Evolutionary conservation across 2,797 vertebrate species (phyloP), one percentile per base, ranked within the genome.

Genomic region (Leptoclinus maculatus): DNA sequence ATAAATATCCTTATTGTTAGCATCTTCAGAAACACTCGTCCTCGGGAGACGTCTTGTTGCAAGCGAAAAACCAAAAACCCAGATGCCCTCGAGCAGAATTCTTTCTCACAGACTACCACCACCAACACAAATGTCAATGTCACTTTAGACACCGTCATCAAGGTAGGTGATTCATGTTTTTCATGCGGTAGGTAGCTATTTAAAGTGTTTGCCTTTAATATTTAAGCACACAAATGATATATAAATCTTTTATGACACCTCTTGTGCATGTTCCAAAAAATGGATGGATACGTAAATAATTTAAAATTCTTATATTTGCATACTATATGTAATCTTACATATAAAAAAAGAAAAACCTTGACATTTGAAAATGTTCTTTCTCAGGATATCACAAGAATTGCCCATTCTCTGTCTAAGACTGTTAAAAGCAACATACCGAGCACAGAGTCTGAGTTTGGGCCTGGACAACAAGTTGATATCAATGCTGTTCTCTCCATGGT

Each of bases 1-100:
- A 93, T 99, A 87, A 99, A 99, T 85, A 92, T 99, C 76, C 93
- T 99, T 63, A 99, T 99, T 7, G 96, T 99, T 54, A 96, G 96
- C 80, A 95, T 99, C 92, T 98, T 99, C 94, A 95, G 97, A 88
- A 96, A 96, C 47, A 69, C 88, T 41, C 90, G 84, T 23, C 89
- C 90, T 8, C 25, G 79, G 64, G 86, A 92, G 63, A 71, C 16
- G 1, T 90, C 74, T 8, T 91, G 92, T 57, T 87, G 89, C 53
- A 81, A 39, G 41, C 62, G 83, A 62, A 95, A 94, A 65, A 53
- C 29, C 25, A 80, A 92, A 68, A 95, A 94, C 41, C 12, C 62
- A 17, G 87, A 91, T 43, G 6, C 38, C 3, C 34, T 29, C 54
- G 91, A 91, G 8, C 70, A 81, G 1, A 83, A 89, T n/a, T 78